phyloP scores from a whole-genome alignment of 2,888 invertebrate genomes.

The Adineta ricciae region DNA sequence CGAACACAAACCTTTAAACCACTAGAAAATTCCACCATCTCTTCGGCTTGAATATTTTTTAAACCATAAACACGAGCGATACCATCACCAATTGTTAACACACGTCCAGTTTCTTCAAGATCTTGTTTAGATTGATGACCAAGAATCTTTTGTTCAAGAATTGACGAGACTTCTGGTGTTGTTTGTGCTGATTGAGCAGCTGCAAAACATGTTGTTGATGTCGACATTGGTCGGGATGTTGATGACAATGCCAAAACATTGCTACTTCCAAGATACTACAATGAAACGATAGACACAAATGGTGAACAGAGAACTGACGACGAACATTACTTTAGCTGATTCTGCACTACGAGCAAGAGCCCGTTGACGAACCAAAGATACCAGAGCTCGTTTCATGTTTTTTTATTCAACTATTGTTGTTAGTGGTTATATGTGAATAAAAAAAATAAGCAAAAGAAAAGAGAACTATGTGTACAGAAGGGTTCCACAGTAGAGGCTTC shows the following conservation, averaged over 20 bases:
- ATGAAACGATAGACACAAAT: neutral
- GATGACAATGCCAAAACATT: conserved; percentile 6
- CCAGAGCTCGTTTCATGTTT: conserved; percentile 18
- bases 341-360: neutral
- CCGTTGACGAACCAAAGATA: neutral
- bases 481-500: neutral
- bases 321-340: neutral
- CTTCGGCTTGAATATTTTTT: conserved; percentile 98
- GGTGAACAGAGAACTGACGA: neutral
- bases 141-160: conserved; percentile 94
- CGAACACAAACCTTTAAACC: conserved; percentile 81
- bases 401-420: neutral
- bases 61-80: conserved; percentile 99
- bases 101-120: conserved; percentile 80
- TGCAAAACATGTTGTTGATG: neutral
- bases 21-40: conserved; percentile 99
- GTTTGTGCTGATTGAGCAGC: conserved; percentile 34
- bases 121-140: conserved; percentile 76
- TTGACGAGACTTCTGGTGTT: conserved; percentile 80
- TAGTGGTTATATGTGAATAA: conserved; percentile 11
- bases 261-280: neutral
- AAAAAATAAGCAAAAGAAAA: neutral
- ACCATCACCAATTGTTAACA: conserved; percentile 99
- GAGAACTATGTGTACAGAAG: conserved; percentile 6
- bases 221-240: conserved; percentile 23